Evolutionary conservation across 2,888 invertebrate species (phyloP).

Genomic region (Seira sanloemensis): DNA sequence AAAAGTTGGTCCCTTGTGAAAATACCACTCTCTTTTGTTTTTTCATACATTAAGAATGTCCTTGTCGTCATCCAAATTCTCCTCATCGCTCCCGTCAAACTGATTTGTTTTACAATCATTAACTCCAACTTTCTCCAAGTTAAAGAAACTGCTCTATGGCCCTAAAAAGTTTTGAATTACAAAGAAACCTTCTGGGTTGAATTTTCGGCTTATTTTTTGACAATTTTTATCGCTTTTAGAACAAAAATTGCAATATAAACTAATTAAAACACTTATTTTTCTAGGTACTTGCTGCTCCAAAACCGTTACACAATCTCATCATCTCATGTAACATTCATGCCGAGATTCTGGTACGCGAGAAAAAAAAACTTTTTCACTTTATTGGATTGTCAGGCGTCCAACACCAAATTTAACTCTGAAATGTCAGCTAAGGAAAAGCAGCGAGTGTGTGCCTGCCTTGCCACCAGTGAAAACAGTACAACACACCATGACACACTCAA

Average conservation of each 20-base stretch:
- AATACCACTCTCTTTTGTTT: background rate
- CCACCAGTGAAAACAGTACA: constrained; percentile 29
- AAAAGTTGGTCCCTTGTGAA: constrained; percentile 53
- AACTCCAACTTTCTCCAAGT: constrained; percentile 35
- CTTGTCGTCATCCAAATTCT: constrained; percentile 28
- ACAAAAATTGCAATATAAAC: background rate
- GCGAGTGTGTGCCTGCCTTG: constrained; percentile 15
- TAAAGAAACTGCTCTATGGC: background rate
- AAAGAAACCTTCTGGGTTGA: background rate
- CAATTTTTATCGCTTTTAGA: too few relatives aligned
- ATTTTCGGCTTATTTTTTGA: too few relatives aligned
- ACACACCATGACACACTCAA: constrained; percentile 44
- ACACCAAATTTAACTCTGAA: constrained; percentile 27
- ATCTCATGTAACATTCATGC: constrained; percentile 13
- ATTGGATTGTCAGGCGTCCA: background rate
- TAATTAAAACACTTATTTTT: background rate
- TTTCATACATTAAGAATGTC: constrained; percentile 28
- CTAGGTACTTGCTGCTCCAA: background rate
- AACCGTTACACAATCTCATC: background rate
- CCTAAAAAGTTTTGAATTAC: background rate
- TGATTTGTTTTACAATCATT: constrained; percentile 62
- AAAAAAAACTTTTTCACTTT: constrained; percentile 4
- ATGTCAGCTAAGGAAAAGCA: constrained; percentile 28
- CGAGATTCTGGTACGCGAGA: background rate
- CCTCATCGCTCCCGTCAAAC: constrained; percentile 3